Conservation (phyloP, 30 jellyfish, hydroid and myxozoan genomes). For the Hydractinia symbiolongicarpus region DNA sequence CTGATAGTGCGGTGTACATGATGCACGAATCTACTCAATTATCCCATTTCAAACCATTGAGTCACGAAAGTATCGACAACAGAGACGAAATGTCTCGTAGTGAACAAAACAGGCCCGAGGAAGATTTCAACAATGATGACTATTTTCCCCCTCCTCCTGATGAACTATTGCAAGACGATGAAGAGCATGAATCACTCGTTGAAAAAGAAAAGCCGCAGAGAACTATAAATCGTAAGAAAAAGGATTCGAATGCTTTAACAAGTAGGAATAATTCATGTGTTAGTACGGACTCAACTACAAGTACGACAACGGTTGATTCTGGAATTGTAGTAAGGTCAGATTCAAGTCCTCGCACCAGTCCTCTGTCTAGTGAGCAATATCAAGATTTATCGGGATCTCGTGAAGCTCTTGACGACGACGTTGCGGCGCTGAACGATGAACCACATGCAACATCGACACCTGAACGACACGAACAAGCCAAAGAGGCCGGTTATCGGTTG, state of each 20-base stretch:
- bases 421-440: slow-evolving; percentile 25
- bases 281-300: slow-evolving; percentile 82
- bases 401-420: slow-evolving; percentile 66
- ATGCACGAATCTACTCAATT: not conserved
- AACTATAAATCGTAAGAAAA: slow-evolving; percentile 75
- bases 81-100: slow-evolving; percentile 6
- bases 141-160: slow-evolving; percentile 82
- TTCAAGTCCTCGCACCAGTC: slow-evolving; percentile 81
- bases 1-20: slow-evolving; percentile 48
- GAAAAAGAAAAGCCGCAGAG: slow-evolving; percentile 79
- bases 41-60: slow-evolving; percentile 8
- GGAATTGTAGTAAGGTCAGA: slow-evolving; percentile 88
- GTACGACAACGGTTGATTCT: slow-evolving; percentile 82
- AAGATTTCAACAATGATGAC: slow-evolving; percentile 34
- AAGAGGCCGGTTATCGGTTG: slow-evolving; percentile 17
- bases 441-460: slow-evolving; percentile 38
- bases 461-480: slow-evolving; percentile 26
- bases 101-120: not conserved
- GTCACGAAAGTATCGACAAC: slow-evolving; percentile 5
- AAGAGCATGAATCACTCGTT: slow-evolving; percentile 51
- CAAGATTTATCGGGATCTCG: slow-evolving; percentile 62
- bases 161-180: slow-evolving; percentile 54
- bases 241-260: slow-evolving; percentile 40
- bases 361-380: slow-evolving; percentile 37
- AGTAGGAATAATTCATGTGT: slow-evolving; percentile 92